phyloP scores from a whole-genome alignment of 30 jellyfish, hydroid and myxozoan genomes.

The Aurelia aurita complex sp. Pacific region DNA sequence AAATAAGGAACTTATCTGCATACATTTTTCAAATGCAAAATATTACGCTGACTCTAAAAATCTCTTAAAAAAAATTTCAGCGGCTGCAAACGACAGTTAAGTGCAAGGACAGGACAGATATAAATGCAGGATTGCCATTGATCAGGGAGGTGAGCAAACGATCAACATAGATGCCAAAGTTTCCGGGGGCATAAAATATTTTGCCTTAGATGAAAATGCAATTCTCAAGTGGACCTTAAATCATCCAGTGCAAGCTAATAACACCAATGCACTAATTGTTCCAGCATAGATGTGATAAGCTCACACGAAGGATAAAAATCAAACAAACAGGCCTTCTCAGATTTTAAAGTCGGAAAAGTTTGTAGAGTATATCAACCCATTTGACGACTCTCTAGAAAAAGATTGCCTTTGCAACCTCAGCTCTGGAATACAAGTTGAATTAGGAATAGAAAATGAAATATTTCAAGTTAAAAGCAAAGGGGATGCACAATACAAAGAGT shows the following conservation, averaged over 20 bases:
- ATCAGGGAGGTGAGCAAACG: slow-evolving; percentile 70
- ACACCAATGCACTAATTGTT: slow-evolving; percentile 15
- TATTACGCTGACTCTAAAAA: no score
- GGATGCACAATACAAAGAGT: no score
- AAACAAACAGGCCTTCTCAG: slow-evolving; percentile 19
- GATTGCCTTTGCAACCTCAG: neutral
- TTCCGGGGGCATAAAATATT: slow-evolving; percentile 46
- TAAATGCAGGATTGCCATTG: slow-evolving; percentile 35
- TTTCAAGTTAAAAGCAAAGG: no score
- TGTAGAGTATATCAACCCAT: slow-evolving; percentile 27
- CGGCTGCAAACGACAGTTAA: no score
- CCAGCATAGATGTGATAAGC: slow-evolving; percentile 18
- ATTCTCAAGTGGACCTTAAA: slow-evolving; percentile 60
- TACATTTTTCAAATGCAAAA: no score
- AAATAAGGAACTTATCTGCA: no score
- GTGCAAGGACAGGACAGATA: slow-evolving; percentile 49
- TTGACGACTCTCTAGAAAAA: slow-evolving; percentile 17
- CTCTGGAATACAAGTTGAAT: no score
- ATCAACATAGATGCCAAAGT: slow-evolving; percentile 46
- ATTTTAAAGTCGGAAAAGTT: slow-evolving; percentile 21
- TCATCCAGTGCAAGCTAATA: slow-evolving; percentile 45
- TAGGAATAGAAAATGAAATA: no score
- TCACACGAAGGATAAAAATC: slow-evolving; percentile 1
- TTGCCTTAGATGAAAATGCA: slow-evolving; percentile 37
- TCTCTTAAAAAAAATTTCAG: no score